Evolutionary conservation across 1,140 invertebrate genomes (phyloP), one percentile per base, ranked within the genome.

Genomic region (Pomacea maculata): DNA sequence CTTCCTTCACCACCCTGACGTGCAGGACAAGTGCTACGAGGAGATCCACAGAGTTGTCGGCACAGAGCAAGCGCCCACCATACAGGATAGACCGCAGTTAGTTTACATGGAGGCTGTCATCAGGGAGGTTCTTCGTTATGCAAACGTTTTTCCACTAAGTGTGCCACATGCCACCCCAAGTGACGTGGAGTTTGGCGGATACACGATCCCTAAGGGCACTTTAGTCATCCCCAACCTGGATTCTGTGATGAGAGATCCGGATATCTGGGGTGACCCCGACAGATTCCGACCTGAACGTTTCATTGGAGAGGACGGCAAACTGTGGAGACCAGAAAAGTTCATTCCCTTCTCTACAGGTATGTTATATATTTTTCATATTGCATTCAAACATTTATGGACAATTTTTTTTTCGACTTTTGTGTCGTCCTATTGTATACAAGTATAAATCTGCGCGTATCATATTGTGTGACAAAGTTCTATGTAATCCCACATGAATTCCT

Each of bases 31-130:
- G 15, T 95, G 98, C 0, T 96, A 96, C 90, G 94, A 96, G 73
- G 97, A 99, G 90, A 92, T 99, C 45, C 96, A 97, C 83, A 55
- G 77, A 75, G 95, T 97, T 0, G 94, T 98, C 19, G 97, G 96
- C 52, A 93, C 94, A 54, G 73, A 85, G 7, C 93, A 96, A 34
- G 91, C 96, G 86, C 96, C 97, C 0, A 93, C 92, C n/a, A 93
- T 97, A 7, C 94, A 96, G 83, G 97, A 99, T 89, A 92, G 81
- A 70, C 10, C 64, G 0, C 79, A 80, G 25, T 72, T 89, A 64
- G 77, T 81, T 17, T 90, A 85, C 77, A 67, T 82, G 14, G 83
- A 88, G 54, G 90, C 90, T n/a, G 83, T 85, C 4, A 83, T 88
- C 65, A 74, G 86, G 84, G 91, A 92, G 79, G 86, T 87, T 45